phyloP scores from a whole-genome alignment of 2,113 vertebrate genomes.

The Cygnus buccinator region DNA sequence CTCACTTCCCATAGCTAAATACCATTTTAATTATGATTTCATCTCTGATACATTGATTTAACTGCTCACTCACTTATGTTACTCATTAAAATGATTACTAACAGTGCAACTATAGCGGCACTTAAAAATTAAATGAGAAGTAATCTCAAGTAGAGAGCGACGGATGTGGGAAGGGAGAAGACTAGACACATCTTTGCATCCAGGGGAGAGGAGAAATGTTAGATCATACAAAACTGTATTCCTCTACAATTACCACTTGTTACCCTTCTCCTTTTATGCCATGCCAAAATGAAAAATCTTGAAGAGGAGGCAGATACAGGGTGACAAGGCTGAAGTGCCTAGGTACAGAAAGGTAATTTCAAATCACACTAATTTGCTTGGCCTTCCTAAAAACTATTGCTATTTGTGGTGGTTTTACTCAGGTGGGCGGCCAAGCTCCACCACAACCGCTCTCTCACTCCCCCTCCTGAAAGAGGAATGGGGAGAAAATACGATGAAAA shows the following conservation, averaged over 20 bases:
- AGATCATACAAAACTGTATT: neutral
- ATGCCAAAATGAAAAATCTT: neutral
- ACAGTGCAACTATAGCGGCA: neutral
- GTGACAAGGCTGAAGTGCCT: neutral
- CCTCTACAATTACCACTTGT: neutral
- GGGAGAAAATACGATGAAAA: too few species aligned
- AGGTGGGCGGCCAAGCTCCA: too few species aligned
- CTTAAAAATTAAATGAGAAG: constrained; percentile 24
- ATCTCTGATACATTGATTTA: constrained; percentile 32
- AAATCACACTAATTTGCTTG: neutral
- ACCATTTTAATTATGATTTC: constrained; percentile 52
- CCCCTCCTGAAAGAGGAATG: too few species aligned
- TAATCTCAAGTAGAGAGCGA: neutral
- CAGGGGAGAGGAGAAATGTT: neutral
- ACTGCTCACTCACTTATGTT: constrained; percentile 24
- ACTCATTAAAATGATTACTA: constrained; percentile 54
- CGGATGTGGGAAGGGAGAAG: neutral
- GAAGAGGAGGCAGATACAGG: neutral
- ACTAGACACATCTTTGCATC: neutral
- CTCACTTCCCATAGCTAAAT: constrained; percentile 41
- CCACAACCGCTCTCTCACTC: too few species aligned
- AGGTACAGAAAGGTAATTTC: neutral
- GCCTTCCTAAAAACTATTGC: neutral
- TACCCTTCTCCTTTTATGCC: neutral
- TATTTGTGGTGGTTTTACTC: too few species aligned